Evolutionary conservation across 37 sponge, comb jelly and placozoan species (phyloP).

Genomic region (Spongilla lacustris): DNA sequence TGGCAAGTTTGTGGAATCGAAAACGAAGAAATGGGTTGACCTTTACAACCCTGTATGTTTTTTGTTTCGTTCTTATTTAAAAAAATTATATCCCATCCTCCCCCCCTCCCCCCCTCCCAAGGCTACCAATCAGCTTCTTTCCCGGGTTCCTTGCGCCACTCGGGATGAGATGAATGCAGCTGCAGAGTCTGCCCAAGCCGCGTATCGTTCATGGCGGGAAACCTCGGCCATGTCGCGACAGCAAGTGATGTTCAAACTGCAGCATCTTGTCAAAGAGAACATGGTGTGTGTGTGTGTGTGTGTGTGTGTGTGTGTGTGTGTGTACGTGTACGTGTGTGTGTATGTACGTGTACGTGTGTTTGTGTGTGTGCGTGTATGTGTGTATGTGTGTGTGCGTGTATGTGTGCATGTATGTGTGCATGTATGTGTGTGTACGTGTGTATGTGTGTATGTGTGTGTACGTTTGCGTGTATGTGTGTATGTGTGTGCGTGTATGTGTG

Average conservation of each 20-base stretch:
- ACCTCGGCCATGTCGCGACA: conserved; percentile 84
- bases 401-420: too few species aligned
- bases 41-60: conserved; percentile 88
- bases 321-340: conserved; percentile 3
- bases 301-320: conserved; percentile 21
- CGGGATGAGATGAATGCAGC: conserved; percentile 94
- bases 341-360: conserved; percentile 22
- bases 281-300: conserved; percentile 61
- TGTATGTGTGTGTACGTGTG: too few species aligned
- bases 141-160: conserved; percentile 93
- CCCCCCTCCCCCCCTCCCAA: conserved; percentile 1
- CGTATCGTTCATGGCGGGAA: conserved; percentile 84
- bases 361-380: conserved; percentile 22
- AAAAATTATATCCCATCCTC: neutral
- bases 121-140: conserved; percentile 95
- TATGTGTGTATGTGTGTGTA: too few species aligned
- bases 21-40: conserved; percentile 93
- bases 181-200: conserved; percentile 82
- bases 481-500: too few species aligned
- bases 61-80: neutral
- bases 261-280: conserved; percentile 83
- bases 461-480: too few species aligned
- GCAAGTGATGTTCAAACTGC: conserved; percentile 95
- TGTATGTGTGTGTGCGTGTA: conserved; percentile 28
- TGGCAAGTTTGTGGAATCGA: conserved; percentile 93